phyloP scores from a whole-genome alignment of 2,888 invertebrate species.

The Hypomecis atomaria region DNA sequence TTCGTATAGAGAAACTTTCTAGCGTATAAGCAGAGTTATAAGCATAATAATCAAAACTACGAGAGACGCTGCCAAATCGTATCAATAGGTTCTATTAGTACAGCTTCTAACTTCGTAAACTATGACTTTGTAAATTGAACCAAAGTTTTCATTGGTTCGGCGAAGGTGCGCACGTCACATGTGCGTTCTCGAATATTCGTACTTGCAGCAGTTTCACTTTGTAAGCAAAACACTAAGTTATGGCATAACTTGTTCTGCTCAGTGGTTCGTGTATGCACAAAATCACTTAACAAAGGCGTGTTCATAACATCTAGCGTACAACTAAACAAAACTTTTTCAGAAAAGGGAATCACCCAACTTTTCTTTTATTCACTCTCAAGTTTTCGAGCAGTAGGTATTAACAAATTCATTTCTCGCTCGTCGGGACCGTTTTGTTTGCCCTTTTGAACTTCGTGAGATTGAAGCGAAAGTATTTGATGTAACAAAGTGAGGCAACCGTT shows the following conservation, averaged over 20 bases:
- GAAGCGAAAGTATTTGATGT: constrained; percentile 37
- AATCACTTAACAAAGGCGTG: constrained; percentile 44
- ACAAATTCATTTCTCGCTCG: constrained; percentile 45
- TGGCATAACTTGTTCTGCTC: constrained; percentile 44
- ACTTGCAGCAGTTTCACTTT: constrained; percentile 31
- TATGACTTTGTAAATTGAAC: constrained; percentile 13
- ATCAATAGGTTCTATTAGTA: constrained; percentile 1
- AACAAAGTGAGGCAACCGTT: constrained; percentile 31
- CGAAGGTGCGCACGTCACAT: constrained; percentile 13
- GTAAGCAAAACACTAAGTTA: constrained; percentile 44
- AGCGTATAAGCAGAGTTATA: no score
- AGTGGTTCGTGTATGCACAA: constrained; percentile 41
- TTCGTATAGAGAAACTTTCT: no score
- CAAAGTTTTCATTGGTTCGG: constrained; percentile 13
- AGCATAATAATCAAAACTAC: neutral
- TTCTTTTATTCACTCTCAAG: constrained; percentile 40
- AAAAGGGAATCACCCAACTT: constrained; percentile 34
- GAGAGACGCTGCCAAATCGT: neutral
- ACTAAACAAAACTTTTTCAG: constrained; percentile 34
- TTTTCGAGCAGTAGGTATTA: constrained; percentile 38
- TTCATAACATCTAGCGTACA: constrained; percentile 37
- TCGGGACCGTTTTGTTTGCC: constrained; percentile 40
- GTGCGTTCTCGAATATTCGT: constrained; percentile 9
- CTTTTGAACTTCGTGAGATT: constrained; percentile 44
- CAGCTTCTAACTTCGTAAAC: neutral